These are phyloP conservation scores for Montipora cactus DNA, from an alignment of 64 coral and sea anemone species.

Conservation along the genomic window DNA sequence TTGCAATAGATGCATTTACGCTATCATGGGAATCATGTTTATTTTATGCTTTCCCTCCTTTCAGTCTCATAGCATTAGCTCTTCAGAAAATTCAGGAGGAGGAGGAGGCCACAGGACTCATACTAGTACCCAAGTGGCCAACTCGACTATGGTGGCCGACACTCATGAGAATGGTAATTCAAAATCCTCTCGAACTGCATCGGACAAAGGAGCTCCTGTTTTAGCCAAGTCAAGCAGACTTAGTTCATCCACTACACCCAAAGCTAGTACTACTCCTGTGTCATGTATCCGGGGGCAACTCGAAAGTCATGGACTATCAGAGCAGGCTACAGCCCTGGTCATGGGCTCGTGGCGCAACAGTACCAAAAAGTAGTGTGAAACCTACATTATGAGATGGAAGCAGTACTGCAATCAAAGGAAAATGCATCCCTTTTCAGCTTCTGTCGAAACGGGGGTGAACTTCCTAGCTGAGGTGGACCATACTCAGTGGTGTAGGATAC, in stretches of 20 bases:
- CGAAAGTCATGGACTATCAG: neutral
- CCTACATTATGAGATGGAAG: constrained; percentile 58
- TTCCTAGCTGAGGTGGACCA: constrained; percentile 40
- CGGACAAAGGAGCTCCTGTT: neutral
- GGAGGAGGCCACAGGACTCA: constrained; percentile 14
- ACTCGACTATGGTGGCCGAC: constrained; percentile 3
- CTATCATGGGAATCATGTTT: constrained; percentile 26
- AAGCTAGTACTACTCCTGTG: constrained; percentile 18
- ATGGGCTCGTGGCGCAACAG: neutral
- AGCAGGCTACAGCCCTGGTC: neutral
- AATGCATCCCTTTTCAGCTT: constrained; percentile 26
- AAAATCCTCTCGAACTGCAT: constrained; percentile 10
- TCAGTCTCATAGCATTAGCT: constrained; percentile 21
- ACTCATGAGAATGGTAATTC: constrained; percentile 26
- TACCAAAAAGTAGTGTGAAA: constrained; percentile 52
- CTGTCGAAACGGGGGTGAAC: constrained; percentile 40
- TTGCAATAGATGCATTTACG: constrained; percentile 22
- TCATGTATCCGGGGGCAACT: constrained; percentile 15
- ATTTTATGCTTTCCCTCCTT: constrained; percentile 49
- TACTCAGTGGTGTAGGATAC: constrained; percentile 33
- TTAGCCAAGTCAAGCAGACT: constrained; percentile 28
- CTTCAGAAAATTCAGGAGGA: constrained; percentile 32
- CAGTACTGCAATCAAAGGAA: constrained; percentile 34
- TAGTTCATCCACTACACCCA: constrained; percentile 1
- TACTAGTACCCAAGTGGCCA: constrained; percentile 34